Base-by-base conservation (phyloP, 2,113 vertebrate genomes). In the Macquaria ambigua region DNA sequence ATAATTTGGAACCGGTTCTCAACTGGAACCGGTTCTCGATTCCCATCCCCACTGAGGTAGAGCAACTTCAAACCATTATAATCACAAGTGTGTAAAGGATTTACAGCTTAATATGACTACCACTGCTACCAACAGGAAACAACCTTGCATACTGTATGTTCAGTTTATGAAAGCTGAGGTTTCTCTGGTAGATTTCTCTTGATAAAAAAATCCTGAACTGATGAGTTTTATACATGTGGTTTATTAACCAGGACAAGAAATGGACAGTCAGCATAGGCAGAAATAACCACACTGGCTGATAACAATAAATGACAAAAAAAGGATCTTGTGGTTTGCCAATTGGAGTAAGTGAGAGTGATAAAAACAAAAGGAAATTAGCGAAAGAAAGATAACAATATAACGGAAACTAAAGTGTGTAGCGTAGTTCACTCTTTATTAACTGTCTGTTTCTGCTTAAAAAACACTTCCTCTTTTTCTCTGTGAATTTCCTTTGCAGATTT, bases 401-500 rank as follows among this genome's bases (percentile, higher is more conserved):
- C 67, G 11, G 23, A 70, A 77, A 59, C 48, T 75, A 2, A 14
- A 41, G 16, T 12, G 25, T 46, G 25, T 43, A 41, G 39, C 25
- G 11, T 63, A 23, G 4, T 12, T 48, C 14, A 61, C 55, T 53
- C 46, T 76, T 41, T 56, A 43, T 34, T 41, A 21, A 59, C 3
- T 8, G 18, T 56, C 3, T 16, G 37, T 18, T 53, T 48, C 15
- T 12, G 9, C 63, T n/a, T 50, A n/a, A 67, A 67, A 52, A 68
- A 23, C 46, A 12, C 56, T 70, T 74, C 72, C 73, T 63, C 9
- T 53, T 77, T 75, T 31, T 59, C 12, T 67, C 25, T 25, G 46
- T 68, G 58, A 34, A 25, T 62, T 81, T 75, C 5, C 52, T 34
- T 23, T 56, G 28, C 15, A 15, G 48, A 5, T 56, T 28, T 20